A percentile compares a stretch with the other conserved stretches of the same genome.
Conservation (phyloP, 2,888 invertebrate species). For the Cheilosia variabilis region DNA sequence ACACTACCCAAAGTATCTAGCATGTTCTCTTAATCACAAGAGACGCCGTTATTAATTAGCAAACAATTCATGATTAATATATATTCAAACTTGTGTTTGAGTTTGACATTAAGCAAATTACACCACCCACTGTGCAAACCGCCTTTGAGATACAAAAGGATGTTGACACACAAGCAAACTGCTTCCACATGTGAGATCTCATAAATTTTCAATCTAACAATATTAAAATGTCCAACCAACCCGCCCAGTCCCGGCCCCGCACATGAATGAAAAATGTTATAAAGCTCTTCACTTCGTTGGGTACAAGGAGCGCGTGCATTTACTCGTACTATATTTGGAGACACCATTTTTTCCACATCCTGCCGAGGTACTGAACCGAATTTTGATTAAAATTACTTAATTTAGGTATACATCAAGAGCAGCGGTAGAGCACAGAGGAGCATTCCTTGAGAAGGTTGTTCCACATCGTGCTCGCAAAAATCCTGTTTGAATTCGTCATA, state of each 20-base stretch:
- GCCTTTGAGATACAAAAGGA: constrained; percentile 13
- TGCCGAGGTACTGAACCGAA: constrained; percentile 56
- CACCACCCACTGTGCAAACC: constrained; percentile 3
- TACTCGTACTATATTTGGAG: constrained; percentile 14
- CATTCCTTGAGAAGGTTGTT: constrained; percentile 25
- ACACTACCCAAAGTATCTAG: background rate
- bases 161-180: constrained; percentile 9
- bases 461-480: constrained; percentile 15
- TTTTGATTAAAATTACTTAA: constrained; percentile 70
- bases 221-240: constrained; percentile 52
- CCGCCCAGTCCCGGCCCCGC: background rate
- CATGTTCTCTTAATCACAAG: constrained; percentile 39
- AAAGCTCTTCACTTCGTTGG: constrained; percentile 28
- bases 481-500: constrained; percentile 17
- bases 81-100: constrained; percentile 71
- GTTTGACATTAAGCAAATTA: constrained; percentile 72
- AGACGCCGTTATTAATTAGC: constrained; percentile 67
- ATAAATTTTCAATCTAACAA: constrained; percentile 57
- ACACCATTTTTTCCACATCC: constrained; percentile 47
- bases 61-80: constrained; percentile 73
- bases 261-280: constrained; percentile 51
- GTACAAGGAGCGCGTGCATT: background rate
- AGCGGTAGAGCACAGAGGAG: background rate
- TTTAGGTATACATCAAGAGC: constrained; percentile 56
- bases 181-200: constrained; percentile 42